Percentiles rank a stretch among this genome's conserved stretches.
These are phyloP conservation scores for Luscinia megarhynchos DNA, from an alignment of 2,797 vertebrate species.

Conservation along the genomic window DNA sequence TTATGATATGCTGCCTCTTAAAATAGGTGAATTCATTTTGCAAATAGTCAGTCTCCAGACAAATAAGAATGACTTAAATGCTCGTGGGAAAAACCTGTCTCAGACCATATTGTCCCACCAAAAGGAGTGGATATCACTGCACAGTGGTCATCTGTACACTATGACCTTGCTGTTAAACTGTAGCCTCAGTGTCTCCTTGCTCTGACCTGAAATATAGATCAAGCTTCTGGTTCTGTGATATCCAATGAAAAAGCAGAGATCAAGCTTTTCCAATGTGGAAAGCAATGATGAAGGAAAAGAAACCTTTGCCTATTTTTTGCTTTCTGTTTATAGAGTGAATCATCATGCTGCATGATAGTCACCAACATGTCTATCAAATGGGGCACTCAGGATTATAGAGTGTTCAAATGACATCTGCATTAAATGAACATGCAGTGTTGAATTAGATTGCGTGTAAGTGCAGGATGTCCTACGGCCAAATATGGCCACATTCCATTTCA, in stretches of 20 bases:
- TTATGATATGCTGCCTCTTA: background rate
- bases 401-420: background rate
- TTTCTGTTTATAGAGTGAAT: background rate
- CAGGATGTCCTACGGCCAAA: slow-evolving; percentile 19
- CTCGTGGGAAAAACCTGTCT: background rate
- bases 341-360: background rate
- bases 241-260: background rate
- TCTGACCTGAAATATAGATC: background rate
- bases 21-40: background rate
- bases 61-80: background rate
- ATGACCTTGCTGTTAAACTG: background rate
- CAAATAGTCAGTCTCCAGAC: background rate
- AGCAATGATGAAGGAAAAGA: background rate
- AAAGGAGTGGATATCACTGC: background rate
- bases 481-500: slow-evolving; percentile 26
- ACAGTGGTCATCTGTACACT: background rate
- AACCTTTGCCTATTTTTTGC: background rate
- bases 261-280: background rate
- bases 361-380: background rate
- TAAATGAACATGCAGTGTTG: background rate
- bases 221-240: background rate
- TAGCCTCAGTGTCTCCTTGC: background rate
- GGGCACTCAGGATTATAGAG: background rate
- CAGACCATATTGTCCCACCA: background rate
- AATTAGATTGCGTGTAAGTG: background rate